Conservation (phyloP, 2,113 vertebrate species). For the Calyptommatus sinebrachiatus region DNA sequence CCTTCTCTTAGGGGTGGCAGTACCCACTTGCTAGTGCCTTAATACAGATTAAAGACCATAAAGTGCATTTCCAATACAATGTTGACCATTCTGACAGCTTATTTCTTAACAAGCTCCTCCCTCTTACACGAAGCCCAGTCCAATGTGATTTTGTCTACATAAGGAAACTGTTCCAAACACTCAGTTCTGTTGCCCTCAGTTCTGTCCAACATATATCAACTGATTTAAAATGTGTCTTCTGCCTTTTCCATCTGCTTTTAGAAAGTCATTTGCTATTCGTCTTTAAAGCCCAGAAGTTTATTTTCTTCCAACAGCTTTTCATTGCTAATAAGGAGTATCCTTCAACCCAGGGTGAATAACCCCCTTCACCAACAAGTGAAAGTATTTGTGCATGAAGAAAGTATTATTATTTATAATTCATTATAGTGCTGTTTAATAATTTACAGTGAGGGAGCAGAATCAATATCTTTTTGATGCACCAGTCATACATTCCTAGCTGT, state of each 20-base stretch:
- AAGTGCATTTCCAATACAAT: too few species aligned
- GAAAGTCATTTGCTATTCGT: not conserved
- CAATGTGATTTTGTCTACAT: not conserved
- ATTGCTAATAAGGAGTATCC: not conserved
- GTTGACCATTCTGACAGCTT: not conserved
- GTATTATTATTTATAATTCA: constrained; percentile 34
- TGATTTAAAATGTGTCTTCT: not conserved
- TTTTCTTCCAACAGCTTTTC: not conserved
- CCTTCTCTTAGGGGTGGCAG: too few species aligned
- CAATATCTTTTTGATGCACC: constrained; percentile 16
- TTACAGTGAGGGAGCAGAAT: constrained; percentile 17
- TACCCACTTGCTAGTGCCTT: too few species aligned
- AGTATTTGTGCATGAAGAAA: constrained; percentile 22
- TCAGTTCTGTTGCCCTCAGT: not conserved
- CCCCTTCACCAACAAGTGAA: not conserved
- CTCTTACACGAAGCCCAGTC: not conserved
- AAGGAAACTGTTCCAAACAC: not conserved
- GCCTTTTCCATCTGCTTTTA: not conserved
- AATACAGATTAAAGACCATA: too few species aligned
- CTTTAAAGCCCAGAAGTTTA: not conserved
- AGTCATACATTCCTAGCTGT: constrained; percentile 10
- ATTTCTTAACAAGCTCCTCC: not conserved
- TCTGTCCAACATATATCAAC: too few species aligned
- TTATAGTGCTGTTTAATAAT: constrained; percentile 37
- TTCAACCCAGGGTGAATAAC: constrained; percentile 15